phyloP scores from a whole-genome alignment of 2,113 vertebrate genomes.

The Agelaius tricolor region DNA sequence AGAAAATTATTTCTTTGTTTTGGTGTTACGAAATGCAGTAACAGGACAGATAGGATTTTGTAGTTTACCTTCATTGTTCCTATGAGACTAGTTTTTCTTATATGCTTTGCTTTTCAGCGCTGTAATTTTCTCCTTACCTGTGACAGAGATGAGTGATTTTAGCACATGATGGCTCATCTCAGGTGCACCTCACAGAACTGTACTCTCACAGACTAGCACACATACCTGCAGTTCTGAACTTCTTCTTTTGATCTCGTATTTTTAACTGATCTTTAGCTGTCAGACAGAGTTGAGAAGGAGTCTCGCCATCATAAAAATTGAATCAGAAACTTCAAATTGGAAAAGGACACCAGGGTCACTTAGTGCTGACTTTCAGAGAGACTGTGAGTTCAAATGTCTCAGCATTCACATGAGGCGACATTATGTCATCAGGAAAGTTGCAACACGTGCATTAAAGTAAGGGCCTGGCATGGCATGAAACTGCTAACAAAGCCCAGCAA shows the following conservation, averaged over 20 bases:
- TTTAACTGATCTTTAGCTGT: not conserved
- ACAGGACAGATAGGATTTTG: not conserved
- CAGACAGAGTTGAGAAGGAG: not conserved
- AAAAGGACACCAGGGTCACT: not conserved
- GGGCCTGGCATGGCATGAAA: not conserved
- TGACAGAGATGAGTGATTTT: not conserved
- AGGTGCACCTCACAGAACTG: not conserved
- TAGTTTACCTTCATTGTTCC: not conserved
- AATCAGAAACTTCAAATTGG: not conserved
- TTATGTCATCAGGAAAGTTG: not conserved
- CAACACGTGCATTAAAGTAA: not conserved
- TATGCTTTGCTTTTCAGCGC: not conserved
- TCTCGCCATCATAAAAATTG: not conserved
- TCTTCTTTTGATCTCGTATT: not conserved
- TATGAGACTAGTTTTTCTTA: not conserved
- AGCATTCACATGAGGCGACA: not conserved
- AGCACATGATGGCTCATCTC: not conserved
- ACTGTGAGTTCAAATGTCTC: not conserved
- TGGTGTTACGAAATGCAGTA: not conserved
- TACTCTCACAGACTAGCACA: not conserved
- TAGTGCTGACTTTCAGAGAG: not conserved
- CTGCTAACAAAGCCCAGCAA: not conserved
- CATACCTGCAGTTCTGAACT: not conserved
- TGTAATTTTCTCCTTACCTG: not conserved
- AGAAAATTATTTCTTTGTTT: not conserved